Percentiles rank a stretch among this genome's conserved stretches.
Conservation (phyloP, 2,888 invertebrate genomes). For the Nomada hirtipes region DNA sequence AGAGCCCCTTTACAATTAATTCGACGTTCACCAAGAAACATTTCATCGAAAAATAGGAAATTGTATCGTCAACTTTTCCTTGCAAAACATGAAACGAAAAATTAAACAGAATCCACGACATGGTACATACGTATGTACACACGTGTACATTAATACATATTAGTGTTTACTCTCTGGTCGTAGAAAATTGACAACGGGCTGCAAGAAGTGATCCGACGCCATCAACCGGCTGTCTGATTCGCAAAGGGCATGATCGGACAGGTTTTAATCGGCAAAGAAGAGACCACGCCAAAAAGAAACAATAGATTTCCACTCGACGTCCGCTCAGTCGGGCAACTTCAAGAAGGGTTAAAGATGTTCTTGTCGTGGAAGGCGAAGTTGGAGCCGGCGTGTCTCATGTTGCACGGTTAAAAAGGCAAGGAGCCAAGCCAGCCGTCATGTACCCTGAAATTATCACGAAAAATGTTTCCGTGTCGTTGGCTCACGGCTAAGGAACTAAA, state of each 20-base stretch:
- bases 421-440: conserved; percentile 46
- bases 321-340: conserved; percentile 6
- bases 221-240: no score
- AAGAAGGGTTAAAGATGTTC: conserved; percentile 14
- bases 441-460: conserved; percentile 55
- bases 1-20: no score
- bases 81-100: no score
- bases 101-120: no score
- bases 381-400: conserved; percentile 32
- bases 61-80: no score
- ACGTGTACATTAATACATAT: no score
- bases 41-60: no score
- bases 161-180: no score
- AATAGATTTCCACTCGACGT: conserved; percentile 43
- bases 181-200: no score
- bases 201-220: no score
- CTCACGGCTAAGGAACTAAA: conserved; percentile 13
- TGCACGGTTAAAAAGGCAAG: conserved; percentile 34
- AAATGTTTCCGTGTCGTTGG: conserved; percentile 42
- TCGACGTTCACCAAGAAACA: no score
- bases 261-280: conserved; percentile 15
- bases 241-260: neutral
- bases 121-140: no score
- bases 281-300: conserved; percentile 21
- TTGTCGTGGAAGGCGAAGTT: neutral